Evolutionary conservation across 2,797 vertebrate genomes (phyloP).

Genomic region (Oreochromis grahami): DNA sequence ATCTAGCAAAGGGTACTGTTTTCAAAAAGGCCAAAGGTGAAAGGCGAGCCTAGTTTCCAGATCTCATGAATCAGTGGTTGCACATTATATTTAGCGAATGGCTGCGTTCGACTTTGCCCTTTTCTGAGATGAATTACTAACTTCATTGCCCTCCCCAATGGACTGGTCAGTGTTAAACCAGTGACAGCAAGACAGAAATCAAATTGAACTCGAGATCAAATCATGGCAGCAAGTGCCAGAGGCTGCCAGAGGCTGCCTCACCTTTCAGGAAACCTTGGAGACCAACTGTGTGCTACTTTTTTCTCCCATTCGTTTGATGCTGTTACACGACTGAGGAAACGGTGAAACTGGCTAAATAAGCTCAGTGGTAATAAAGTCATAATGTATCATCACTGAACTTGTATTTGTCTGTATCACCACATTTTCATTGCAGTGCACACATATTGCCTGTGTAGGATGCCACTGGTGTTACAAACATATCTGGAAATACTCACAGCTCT

Average conservation of each 20-base stretch:
- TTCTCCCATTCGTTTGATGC: neutral
- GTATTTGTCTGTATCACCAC: neutral
- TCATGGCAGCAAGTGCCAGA: constrained; percentile 45
- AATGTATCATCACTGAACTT: neutral
- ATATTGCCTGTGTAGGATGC: neutral
- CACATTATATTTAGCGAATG: constrained; percentile 54
- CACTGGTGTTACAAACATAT: neutral
- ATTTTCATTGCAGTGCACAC: neutral
- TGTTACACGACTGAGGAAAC: neutral
- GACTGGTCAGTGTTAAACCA: constrained; percentile 55
- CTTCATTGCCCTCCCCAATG: constrained; percentile 45
- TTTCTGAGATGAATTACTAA: constrained; percentile 65
- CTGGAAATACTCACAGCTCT: neutral
- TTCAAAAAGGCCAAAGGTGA: constrained; percentile 45
- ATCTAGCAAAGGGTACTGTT: constrained; percentile 37
- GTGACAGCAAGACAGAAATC: constrained; percentile 59
- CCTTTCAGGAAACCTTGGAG: constrained; percentile 42
- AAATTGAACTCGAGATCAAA: constrained; percentile 63
- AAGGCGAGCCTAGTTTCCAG: constrained; percentile 33
- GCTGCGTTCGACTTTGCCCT: constrained; percentile 51
- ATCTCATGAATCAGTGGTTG: constrained; percentile 34
- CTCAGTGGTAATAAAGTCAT: neutral
- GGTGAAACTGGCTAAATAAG: neutral
- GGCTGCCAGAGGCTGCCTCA: constrained; percentile 46
- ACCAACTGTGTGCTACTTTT: constrained; percentile 4